Evolutionary conservation across 2,113 vertebrate genomes (phyloP).

Genomic region (Sporophila hypoxantha): DNA sequence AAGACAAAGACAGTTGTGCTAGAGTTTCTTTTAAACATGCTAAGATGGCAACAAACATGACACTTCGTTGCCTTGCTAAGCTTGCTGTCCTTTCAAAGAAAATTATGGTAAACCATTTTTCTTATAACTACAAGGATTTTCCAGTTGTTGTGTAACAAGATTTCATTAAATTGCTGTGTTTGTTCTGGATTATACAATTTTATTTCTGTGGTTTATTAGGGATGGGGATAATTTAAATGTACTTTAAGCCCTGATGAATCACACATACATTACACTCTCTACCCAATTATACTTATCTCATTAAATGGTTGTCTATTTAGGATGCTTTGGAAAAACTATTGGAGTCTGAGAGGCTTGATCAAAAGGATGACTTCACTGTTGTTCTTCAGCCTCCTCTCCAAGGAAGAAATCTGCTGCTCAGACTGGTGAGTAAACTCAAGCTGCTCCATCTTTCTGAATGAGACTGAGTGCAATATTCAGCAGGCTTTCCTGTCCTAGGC

Average conservation of each 20-base stretch:
- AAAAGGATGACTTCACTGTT: conserved; percentile 75
- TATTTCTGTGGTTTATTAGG: conserved; percentile 1
- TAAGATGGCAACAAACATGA: background rate
- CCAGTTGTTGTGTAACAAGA: background rate
- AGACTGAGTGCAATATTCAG: background rate
- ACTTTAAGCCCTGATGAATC: background rate
- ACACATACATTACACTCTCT: background rate
- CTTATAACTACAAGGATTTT: background rate
- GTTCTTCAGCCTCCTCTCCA: conserved; percentile 80
- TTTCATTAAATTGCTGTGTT: background rate
- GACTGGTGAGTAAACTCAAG: conserved; percentile 49
- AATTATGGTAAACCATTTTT: background rate
- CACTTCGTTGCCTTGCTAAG: background rate
- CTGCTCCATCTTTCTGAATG: background rate
- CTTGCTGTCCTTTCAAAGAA: background rate
- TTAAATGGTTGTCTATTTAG: conserved; percentile 54
- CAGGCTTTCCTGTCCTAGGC: background rate
- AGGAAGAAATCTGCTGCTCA: conserved; percentile 36
- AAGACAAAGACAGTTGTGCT: background rate
- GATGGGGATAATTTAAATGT: background rate
- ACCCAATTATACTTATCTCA: background rate
- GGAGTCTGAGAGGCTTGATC: conserved; percentile 72
- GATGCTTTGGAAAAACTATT: conserved; percentile 71
- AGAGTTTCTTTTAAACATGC: background rate
- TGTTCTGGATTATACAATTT: conserved; percentile 1